These are phyloP conservation scores for Tachina lurida DNA, from an alignment of 2,888 invertebrate genomes.

Conservation along the genomic window DNA sequence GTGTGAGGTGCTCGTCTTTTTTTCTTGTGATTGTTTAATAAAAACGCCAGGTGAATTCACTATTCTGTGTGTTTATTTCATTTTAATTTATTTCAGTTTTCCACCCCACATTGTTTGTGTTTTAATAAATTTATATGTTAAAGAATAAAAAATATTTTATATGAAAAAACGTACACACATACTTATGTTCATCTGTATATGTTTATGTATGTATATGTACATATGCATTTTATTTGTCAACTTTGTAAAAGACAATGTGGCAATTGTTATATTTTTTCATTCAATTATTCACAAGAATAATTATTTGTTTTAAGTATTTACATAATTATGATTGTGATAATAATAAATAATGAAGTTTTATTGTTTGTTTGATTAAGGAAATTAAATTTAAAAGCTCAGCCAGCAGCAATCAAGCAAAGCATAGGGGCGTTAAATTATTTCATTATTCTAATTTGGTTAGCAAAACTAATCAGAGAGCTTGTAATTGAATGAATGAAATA, in stretches of 20 bases:
- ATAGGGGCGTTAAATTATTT: background rate
- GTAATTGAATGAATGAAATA: too few species aligned
- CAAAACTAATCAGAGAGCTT: too few species aligned
- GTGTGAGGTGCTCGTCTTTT: background rate
- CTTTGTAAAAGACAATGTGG: background rate
- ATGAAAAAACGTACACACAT: background rate
- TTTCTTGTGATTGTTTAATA: background rate
- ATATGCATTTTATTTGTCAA: background rate
- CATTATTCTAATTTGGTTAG: too few species aligned
- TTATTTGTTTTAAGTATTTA: background rate
- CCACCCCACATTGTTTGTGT: background rate
- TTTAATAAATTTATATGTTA: background rate
- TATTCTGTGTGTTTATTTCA: constrained; percentile 11
- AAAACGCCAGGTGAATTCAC: background rate
- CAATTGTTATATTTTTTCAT: background rate
- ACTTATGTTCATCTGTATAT: too few species aligned
- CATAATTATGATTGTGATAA: constrained; percentile 13
- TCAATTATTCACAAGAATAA: background rate
- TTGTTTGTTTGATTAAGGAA: background rate
- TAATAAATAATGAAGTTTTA: background rate
- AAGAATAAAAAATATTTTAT: constrained; percentile 1
- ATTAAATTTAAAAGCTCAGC: background rate
- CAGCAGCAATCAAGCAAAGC: background rate
- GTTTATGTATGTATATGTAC: too few species aligned
- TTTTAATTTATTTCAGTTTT: constrained; percentile 29